Evolutionary conservation across 2,888 invertebrate genomes (phyloP).

Genomic region (Pyrgus malvae): DNA sequence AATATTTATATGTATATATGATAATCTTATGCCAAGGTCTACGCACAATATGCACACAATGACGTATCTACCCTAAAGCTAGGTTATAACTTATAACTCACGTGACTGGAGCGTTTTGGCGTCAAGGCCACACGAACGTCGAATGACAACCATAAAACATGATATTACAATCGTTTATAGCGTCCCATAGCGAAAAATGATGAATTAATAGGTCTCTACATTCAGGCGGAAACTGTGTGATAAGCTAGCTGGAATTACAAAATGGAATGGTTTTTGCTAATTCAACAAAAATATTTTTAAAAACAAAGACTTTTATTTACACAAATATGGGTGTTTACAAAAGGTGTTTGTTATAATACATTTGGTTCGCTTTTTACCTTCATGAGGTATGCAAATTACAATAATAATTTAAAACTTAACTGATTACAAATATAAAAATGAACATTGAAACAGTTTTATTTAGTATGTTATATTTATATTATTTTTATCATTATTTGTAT

Average conservation of each 20-base stretch:
- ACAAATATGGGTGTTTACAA: no score
- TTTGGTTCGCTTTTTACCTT: no score
- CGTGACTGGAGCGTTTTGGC: background rate
- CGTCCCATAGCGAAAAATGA: conserved; percentile 11
- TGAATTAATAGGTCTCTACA: conserved; percentile 5
- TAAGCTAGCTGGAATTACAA: background rate
- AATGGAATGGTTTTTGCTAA: background rate
- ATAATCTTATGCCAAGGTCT: no score
- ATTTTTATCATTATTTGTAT: no score
- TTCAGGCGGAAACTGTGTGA: background rate
- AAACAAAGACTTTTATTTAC: no score
- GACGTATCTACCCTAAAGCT: background rate
- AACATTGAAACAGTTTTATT: no score
- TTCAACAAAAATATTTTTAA: background rate
- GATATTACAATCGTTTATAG: conserved; percentile 13
- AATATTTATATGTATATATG: no score
- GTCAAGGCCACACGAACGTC: conserved; percentile 5
- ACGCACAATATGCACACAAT: background rate
- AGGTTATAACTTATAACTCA: background rate
- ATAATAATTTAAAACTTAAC: no score
- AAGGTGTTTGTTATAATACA: no score
- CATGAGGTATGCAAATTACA: no score
- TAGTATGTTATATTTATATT: no score
- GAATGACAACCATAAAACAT: conserved; percentile 20
- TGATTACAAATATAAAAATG: no score